phyloP scores from a whole-genome alignment of 2,797 vertebrate species.

The Acrossocheilus wenchowensis region DNA sequence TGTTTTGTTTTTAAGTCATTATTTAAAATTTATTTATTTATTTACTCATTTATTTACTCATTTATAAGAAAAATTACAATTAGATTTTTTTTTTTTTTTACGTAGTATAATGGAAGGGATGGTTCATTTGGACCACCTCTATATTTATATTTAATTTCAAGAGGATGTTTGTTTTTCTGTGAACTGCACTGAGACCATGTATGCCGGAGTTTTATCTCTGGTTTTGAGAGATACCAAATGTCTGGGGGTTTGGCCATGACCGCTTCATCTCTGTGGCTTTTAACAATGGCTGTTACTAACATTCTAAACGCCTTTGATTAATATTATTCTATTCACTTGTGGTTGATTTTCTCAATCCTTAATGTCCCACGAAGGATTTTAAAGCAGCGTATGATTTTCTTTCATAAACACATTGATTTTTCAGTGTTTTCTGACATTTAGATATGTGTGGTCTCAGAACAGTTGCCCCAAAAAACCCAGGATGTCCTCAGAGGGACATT shows the following conservation, averaged over 20 bases:
- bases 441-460: not conserved
- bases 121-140: no score
- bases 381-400: not conserved
- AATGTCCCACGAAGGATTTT: not conserved
- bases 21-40: no score
- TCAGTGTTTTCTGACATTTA: not conserved
- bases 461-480: not conserved
- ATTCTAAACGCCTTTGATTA: not conserved
- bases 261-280: not conserved
- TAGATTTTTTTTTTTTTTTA: no score
- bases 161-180: not conserved
- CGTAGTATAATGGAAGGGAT: no score
- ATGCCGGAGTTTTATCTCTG: not conserved
- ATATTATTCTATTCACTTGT: not conserved
- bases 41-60: no score
- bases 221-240: not conserved
- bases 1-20: no score
- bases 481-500: not conserved
- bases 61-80: no score
- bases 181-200: not conserved
- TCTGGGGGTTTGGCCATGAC: not conserved
- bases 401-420: not conserved
- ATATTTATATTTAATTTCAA: not conserved
- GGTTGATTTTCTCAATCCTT: not conserved
- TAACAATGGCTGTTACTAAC: not conserved